Percentiles rank a stretch among this genome's conserved stretches.
These are phyloP conservation scores for Dasypogon diadema DNA, from an alignment of 2,888 invertebrate species.

Conservation along the genomic window DNA sequence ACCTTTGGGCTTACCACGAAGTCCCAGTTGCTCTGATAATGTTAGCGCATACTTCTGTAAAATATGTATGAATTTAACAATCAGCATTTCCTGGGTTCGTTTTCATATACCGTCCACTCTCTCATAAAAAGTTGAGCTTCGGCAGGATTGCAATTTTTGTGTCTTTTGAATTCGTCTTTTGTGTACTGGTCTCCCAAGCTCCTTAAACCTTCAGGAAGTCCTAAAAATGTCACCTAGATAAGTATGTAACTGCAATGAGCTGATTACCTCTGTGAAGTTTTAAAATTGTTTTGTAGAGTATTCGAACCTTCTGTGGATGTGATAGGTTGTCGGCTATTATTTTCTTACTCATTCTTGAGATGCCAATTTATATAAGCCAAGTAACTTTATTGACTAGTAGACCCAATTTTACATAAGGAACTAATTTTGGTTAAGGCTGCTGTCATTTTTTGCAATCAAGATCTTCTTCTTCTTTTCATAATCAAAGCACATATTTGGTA, in stretches of 20 bases:
- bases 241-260: too few species aligned
- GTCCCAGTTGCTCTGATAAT: slow-evolving; percentile 80
- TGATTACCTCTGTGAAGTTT: slow-evolving; percentile 76
- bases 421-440: too few species aligned
- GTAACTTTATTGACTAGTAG: too few species aligned
- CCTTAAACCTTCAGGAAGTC: slow-evolving; percentile 78
- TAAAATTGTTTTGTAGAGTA: slow-evolving; percentile 83
- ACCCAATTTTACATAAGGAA: too few species aligned
- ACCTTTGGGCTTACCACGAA: slow-evolving; percentile 73
- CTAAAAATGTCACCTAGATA: too few species aligned
- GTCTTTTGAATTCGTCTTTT: slow-evolving; percentile 86
- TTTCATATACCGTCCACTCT: slow-evolving; percentile 83
- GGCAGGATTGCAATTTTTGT: slow-evolving; percentile 77
- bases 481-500: too few species aligned
- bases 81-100: not conserved
- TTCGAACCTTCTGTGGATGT: slow-evolving; percentile 76
- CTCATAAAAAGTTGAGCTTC: slow-evolving; percentile 84
- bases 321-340: slow-evolving; percentile 61
- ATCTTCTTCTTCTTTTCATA: too few species aligned
- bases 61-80: slow-evolving; percentile 35
- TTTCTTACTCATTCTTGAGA: slow-evolving; percentile 62
- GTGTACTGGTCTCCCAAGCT: slow-evolving; percentile 82
- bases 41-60: slow-evolving; percentile 82
- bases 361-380: not conserved
- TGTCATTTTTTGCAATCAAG: too few species aligned